Percentiles rank a stretch among this genome's conserved stretches.
Conservation (phyloP, 2,888 invertebrate species). For the Chouioia cunea region DNA sequence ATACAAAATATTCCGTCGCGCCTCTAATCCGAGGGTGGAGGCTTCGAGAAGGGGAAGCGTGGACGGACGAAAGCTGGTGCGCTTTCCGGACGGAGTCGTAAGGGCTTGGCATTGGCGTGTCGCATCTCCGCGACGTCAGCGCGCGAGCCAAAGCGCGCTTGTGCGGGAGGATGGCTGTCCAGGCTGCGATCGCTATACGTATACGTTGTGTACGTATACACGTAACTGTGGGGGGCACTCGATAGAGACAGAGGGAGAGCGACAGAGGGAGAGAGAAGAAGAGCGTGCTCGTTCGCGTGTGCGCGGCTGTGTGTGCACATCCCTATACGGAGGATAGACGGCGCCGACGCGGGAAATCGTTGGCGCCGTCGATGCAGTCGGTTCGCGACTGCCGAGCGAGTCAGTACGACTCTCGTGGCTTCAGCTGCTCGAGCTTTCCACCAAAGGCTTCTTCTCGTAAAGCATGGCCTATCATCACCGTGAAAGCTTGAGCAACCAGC, state of each 20-base stretch:
- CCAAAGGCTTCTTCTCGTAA: neutral
- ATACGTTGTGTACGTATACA: too few relatives aligned
- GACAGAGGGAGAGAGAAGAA: neutral
- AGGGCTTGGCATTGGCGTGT: too few relatives aligned
- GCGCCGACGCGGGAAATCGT: slow-evolving; percentile 41
- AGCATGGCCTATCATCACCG: slow-evolving; percentile 22
- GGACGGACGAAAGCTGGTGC: too few relatives aligned
- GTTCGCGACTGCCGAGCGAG: slow-evolving; percentile 14
- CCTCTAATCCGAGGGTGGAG: neutral
- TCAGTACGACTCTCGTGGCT: neutral
- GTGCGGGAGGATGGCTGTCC: too few relatives aligned
- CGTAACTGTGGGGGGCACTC: too few relatives aligned
- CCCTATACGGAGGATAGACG: slow-evolving; percentile 4
- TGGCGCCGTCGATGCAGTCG: slow-evolving; percentile 34
- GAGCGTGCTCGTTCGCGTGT: neutral
- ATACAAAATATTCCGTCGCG: too few relatives aligned
- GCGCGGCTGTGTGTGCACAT: neutral
- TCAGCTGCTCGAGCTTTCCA: neutral
- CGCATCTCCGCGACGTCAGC: too few relatives aligned
- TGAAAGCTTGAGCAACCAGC: neutral
- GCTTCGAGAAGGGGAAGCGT: too few relatives aligned
- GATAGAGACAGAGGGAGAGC: slow-evolving; percentile 6
- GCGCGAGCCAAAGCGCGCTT: too few relatives aligned
- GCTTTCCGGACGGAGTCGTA: too few relatives aligned
- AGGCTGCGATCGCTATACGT: too few relatives aligned